phyloP scores from a whole-genome alignment of 2,888 invertebrate genomes.

The Habrosyne pyritoides region DNA sequence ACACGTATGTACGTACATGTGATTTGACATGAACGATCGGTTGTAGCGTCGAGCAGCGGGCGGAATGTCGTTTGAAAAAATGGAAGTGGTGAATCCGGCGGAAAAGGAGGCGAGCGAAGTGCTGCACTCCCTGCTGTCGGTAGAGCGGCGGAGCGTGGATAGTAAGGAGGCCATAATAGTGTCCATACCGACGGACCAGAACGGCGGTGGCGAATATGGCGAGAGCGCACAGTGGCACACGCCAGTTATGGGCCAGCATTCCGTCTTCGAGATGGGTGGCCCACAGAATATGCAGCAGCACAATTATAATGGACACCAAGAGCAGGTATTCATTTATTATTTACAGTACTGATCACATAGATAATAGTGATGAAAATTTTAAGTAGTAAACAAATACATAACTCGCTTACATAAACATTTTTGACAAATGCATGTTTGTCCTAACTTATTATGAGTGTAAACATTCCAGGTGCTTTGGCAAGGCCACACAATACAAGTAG shows the following conservation, averaged over 20 bases:
- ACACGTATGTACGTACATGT: conserved; percentile 79
- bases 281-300: conserved; percentile 75
- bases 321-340: conserved; percentile 57
- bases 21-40: conserved; percentile 75
- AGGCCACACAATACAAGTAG: conserved; percentile 86
- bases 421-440: not conserved
- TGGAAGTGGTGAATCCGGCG: conserved; percentile 86
- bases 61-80: conserved; percentile 80
- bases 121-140: conserved; percentile 86
- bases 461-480: conserved; percentile 85
- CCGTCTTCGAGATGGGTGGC: conserved; percentile 74
- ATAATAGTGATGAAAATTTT: conserved; percentile 3
- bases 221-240: conserved; percentile 86
- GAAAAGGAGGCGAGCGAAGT: conserved; percentile 89
- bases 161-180: conserved; percentile 81
- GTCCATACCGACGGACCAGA: conserved; percentile 72
- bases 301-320: conserved; percentile 77
- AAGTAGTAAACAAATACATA: conserved; percentile 6
- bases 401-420: conserved; percentile 2
- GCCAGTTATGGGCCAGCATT: conserved; percentile 83
- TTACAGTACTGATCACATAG: conserved; percentile 14
- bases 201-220: conserved; percentile 75
- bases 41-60: conserved; percentile 67
- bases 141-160: conserved; percentile 86
- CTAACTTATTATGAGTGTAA: not conserved